A percentile compares a stretch with the other conserved stretches of the same genome.
phyloP scores from a whole-genome alignment of 2,888 invertebrate genomes.

The Steinernema carpocapsae region DNA sequence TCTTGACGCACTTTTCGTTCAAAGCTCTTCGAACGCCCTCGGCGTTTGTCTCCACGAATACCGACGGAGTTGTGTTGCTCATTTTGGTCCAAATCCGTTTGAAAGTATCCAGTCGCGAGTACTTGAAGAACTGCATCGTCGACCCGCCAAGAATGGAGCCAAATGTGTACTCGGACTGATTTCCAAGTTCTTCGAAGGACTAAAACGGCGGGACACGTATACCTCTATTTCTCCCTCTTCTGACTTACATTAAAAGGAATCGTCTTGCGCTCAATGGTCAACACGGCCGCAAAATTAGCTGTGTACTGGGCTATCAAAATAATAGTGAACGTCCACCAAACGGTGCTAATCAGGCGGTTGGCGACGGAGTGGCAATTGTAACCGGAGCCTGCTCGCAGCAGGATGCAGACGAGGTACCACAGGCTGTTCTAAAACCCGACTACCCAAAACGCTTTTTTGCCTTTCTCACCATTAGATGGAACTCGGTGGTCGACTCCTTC shows the following conservation, averaged over 20 bases:
- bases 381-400: conserved; percentile 93
- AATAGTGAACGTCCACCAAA: conserved; percentile 98
- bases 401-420: conserved; percentile 74
- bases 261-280: conserved; percentile 83
- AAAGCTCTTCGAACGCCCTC: conserved; percentile 87
- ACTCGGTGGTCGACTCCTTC: conserved; percentile 68
- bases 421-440: conserved; percentile 52
- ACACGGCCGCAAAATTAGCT: conserved; percentile 92
- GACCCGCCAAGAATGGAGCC: conserved; percentile 91
- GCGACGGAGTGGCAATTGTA: conserved; percentile 87
- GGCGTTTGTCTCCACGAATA: conserved; percentile 86
- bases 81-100: conserved; percentile 71
- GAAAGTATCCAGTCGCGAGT: conserved; percentile 70
- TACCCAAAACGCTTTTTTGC: neutral
- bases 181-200: conserved; percentile 82
- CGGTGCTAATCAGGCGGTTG: conserved; percentile 79
- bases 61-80: conserved; percentile 75
- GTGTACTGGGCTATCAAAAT: conserved; percentile 99
- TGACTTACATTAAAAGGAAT: conserved; percentile 70
- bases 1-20: conserved; percentile 79
- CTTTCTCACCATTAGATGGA: conserved; percentile 46
- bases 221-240: neutral
- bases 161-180: conserved; percentile 88
- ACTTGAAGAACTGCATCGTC: conserved; percentile 84
- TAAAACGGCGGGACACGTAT: conserved; percentile 39